Conservation (phyloP, 2,113 vertebrate genomes). For the Dunckerocampus dactyliophorus region DNA sequence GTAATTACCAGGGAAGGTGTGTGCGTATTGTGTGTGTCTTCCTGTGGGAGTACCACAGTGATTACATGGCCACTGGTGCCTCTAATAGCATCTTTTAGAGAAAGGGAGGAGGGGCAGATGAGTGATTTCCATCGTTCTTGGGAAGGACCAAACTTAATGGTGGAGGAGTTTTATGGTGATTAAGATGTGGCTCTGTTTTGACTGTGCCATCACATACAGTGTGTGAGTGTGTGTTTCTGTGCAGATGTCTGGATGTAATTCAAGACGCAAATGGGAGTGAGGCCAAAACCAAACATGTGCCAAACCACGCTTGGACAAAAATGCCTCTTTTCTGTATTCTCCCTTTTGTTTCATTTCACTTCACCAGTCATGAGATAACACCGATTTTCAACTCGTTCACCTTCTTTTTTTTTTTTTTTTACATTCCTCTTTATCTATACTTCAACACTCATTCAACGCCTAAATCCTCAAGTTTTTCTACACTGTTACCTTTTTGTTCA, state of each 20-base stretch:
- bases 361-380: not conserved
- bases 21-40: slow-evolving; percentile 32
- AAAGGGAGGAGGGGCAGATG: slow-evolving; percentile 18
- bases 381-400: not conserved
- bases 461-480: slow-evolving; percentile 4
- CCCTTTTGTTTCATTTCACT: slow-evolving; percentile 25
- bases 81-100: slow-evolving; percentile 74
- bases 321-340: slow-evolving; percentile 21
- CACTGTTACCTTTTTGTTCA: not conserved
- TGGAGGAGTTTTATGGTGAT: slow-evolving; percentile 37
- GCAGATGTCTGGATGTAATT: slow-evolving; percentile 44
- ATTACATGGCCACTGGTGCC: slow-evolving; percentile 77
- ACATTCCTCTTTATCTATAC: slow-evolving; percentile 13
- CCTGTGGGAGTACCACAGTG: slow-evolving; percentile 65
- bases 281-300: slow-evolving; percentile 52
- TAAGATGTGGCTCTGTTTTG: slow-evolving; percentile 49
- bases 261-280: slow-evolving; percentile 48
- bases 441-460: slow-evolving; percentile 20
- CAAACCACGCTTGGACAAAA: slow-evolving; percentile 47
- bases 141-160: slow-evolving; percentile 37
- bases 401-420: not conserved
- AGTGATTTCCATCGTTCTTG: slow-evolving; percentile 56
- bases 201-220: slow-evolving; percentile 23
- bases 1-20: slow-evolving; percentile 57
- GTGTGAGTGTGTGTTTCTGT: slow-evolving; percentile 22